Base-by-base conservation (phyloP, 2,113 vertebrate genomes). In the Brienomyrus longianalis region DNA sequence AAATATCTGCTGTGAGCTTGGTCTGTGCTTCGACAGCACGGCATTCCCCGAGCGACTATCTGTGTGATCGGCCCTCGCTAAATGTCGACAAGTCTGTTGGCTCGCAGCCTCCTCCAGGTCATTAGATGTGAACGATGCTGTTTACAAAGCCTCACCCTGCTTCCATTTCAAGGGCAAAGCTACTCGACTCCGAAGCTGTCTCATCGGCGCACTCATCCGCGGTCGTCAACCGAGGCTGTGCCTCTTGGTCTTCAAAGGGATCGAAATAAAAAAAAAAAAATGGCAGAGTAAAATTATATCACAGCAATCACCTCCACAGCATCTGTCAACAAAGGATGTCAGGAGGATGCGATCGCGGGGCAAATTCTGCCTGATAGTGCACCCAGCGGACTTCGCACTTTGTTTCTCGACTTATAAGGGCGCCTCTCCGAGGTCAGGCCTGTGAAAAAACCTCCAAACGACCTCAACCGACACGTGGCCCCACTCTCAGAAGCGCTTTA, bases 371-470 rank as follows among this genome's bases (percentile, higher is more conserved):
- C 8, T 9, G n/a, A 13, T 51, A 86, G 23, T 9, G 23, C 83
- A 86, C 23, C 83, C 45, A 19, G 19, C 2, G 39, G 47, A 84
- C 2, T 47, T 19, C 3, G 21, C 45, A 27, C n/a, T 27, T 51
- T 13, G 47, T 43, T 27, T 85, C 83, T n/a, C 50, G 48, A 86
- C 45, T 27, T n/a, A 27, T 13, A 50, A 54, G 51, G 27, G 13
- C 23, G 19, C 6, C 5, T n/a, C 11, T 48, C 85, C 27, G 23
- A 87, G n/a, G 27, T 87, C 15, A 15, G 50, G 48, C 77, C 66
- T 89, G 87, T 90, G 35, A 87, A 87, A 47, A 51, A 47, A 45
- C 89, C 50, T 23, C 89, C 54, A 48, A 66, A 83, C 89, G 31
- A 86, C 83, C 84, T 45, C 56, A 51, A 10, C 48, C 7, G 19